A percentile compares a stretch with the other conserved stretches of the same genome.
These are phyloP conservation scores for Trematomus bernacchii DNA, from an alignment of 2,797 vertebrate genomes.

Conservation along the genomic window DNA sequence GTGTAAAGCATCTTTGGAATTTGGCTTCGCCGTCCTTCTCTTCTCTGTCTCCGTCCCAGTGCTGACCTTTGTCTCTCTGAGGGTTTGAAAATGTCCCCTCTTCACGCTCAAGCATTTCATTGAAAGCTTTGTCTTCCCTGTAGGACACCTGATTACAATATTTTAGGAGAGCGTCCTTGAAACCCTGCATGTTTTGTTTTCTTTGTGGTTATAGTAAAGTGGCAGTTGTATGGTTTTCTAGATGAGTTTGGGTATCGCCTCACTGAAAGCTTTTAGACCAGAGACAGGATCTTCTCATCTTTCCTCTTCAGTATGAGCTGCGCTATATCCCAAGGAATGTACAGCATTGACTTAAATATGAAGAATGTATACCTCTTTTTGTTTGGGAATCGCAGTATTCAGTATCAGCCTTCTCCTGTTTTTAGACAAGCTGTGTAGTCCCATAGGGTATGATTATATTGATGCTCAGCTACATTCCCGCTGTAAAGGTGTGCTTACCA, in stretches of 20 bases:
- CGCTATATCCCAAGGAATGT: not conserved
- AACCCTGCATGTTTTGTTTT: constrained; percentile 50
- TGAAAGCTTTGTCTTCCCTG: constrained; percentile 50
- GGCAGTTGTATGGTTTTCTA: constrained; percentile 40
- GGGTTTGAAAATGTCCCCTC: constrained; percentile 47
- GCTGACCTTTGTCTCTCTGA: constrained; percentile 42
- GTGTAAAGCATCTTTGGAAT: constrained; percentile 82
- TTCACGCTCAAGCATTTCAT: constrained; percentile 50
- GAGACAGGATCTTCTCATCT: constrained; percentile 2
- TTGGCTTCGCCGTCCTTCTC: constrained; percentile 49
- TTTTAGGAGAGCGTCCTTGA: constrained; percentile 48
- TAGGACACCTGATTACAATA: constrained; percentile 60
- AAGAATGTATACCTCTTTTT: not conserved
- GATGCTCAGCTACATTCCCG: constrained; percentile 1
- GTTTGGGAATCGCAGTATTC: not conserved
- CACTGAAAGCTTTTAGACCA: constrained; percentile 6
- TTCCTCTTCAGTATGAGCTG: constrained; percentile 7
- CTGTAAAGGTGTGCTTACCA: not conserved
- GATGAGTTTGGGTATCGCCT: constrained; percentile 31
- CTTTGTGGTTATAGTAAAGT: constrained; percentile 51
- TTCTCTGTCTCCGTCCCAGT: constrained; percentile 28
- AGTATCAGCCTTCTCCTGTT: not conserved
- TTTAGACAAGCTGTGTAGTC: not conserved
- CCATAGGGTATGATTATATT: not conserved
- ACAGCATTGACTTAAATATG: not conserved